phyloP scores from a whole-genome alignment of 2,113 vertebrate species.

The Mesoclemmys tuberculata region DNA sequence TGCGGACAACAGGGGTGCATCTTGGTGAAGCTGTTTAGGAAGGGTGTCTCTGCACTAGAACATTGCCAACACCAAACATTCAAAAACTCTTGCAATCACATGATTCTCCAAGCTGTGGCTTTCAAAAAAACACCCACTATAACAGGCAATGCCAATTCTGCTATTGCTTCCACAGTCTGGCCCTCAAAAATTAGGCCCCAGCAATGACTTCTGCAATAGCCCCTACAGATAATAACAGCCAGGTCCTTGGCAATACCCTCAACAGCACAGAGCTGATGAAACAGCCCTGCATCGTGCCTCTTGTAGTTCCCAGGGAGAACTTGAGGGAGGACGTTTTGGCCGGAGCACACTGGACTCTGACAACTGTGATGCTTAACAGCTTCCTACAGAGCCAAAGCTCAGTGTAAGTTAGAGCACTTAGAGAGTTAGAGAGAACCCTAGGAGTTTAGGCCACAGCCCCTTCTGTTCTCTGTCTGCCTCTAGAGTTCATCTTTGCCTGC shows the following conservation, averaged over 20 bases:
- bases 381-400: background rate
- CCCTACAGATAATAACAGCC: background rate
- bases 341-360: background rate
- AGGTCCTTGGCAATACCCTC: background rate
- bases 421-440: background rate
- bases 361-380: background rate
- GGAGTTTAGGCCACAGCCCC: background rate
- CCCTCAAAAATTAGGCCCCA: background rate
- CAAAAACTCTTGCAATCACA: background rate
- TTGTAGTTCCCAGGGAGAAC: background rate
- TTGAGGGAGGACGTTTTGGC: background rate
- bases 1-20: background rate
- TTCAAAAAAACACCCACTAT: background rate
- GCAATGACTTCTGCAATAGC: background rate
- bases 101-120: background rate
- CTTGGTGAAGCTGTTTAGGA: background rate
- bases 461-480: background rate
- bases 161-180: rapidly evolving
- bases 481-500: background rate
- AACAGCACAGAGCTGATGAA: rapidly evolving
- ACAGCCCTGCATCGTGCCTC: rapidly evolving
- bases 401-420: background rate
- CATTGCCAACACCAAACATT: background rate
- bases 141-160: background rate
- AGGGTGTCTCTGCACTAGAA: background rate